phyloP scores from a whole-genome alignment of 2,113 vertebrate genomes.

The Embiotoca jacksoni region DNA sequence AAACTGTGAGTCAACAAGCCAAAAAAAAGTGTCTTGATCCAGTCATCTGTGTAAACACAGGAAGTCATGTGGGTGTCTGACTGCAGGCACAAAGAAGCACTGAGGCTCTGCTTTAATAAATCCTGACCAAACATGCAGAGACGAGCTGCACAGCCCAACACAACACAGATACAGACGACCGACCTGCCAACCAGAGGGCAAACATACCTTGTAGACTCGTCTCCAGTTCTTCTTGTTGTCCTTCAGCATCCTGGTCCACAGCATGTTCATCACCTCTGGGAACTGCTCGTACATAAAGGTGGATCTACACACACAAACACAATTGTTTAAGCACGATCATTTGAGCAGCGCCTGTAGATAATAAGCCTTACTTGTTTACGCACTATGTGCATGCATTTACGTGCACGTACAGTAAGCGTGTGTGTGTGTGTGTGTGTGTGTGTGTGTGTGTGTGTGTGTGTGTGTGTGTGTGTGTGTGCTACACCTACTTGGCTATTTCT shows the following conservation, averaged over 20 bases:
- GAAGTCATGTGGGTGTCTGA: not conserved
- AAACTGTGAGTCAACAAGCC: too few species aligned
- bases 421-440: not conserved
- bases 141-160: not conserved
- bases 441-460: not conserved
- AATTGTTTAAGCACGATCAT: not conserved
- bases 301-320: slow-evolving; percentile 82
- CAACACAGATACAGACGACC: not conserved
- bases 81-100: not conserved
- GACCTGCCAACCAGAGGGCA: not conserved
- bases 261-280: slow-evolving; percentile 99
- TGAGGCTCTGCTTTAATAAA: too few species aligned
- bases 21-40: too few species aligned
- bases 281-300: slow-evolving; percentile 99
- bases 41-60: not conserved
- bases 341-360: too few species aligned
- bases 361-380: too few species aligned
- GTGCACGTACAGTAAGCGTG: too few species aligned
- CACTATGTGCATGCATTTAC: too few species aligned
- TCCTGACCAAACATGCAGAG: not conserved
- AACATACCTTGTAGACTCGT: slow-evolving; percentile 96
- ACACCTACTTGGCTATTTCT: slow-evolving; percentile 94
- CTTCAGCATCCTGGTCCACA: slow-evolving; percentile 98
- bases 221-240: slow-evolving; percentile 99
- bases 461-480: not conserved